Evolutionary conservation across 92 coral and sea anemone species (phyloP), one percentile per base, ranked within the genome.

Genomic region (Phenganax marumi): DNA sequence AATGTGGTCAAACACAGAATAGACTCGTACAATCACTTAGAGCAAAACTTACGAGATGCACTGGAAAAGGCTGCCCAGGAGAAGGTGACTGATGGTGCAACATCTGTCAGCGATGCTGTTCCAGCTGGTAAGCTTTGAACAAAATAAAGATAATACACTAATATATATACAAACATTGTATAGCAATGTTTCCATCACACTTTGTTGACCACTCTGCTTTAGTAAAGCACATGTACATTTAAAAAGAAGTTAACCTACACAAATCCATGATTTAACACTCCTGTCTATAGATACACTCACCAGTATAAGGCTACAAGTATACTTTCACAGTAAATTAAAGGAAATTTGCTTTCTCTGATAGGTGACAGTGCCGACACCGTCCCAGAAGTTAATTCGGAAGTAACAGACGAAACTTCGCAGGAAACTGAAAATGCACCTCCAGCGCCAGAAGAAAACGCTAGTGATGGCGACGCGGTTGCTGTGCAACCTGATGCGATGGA

Each of bases 1-100:
- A 91, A 95, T 84, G 98, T 95, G 26, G 98, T 95, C 12, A 68
- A 87, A 65, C 88, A 91, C 73, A 90, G 98, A 51, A 78, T 77
- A 61, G 88, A 90, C 57, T 84, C 87, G 3, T 95, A 95, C 77
- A 85, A 92, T 65, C 88, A 90, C 74, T 88, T 95, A 7, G 98
- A 95, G 48, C 91, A 91, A 64, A 93, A 93, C 68, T 81, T 91
- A 13, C 88, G 95, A 22, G 86, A 86, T 73, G 84, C 84, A 8
- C 80, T 85, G 10, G 91, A 95, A 47, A 91, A 87, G 82, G 92
- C 92, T 53, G 97, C 90, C 0, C 89, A 91, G 77, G 91, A 89
- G 52, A 86, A 81, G 83, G 85, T 82, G 73, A 87, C 85, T 66
- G 85, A 86, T 23, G 91, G 87, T 23, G 97, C 87, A 70, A 84